Evolutionary conservation across 1,140 invertebrate species (phyloP).

Genomic region (honey bee (Apis mellifera)): Amel_HAv3.1 CM009943.2:8279001-8279500

Average conservation of each 20-base stretch:
- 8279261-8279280: constrained; percentile 31
- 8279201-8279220: constrained; percentile 33
- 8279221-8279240: constrained; percentile 25
- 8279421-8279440: neutral
- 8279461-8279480: constrained; percentile 23
- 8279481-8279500: neutral
- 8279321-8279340: constrained; percentile 29
- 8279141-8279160: neutral
- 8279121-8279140: neutral
- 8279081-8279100: too few species aligned
- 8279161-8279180: neutral
- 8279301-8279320: constrained; percentile 40
- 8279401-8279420: constrained; percentile 5
- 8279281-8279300: constrained; percentile 33
- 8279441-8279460: neutral
- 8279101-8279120: too few species aligned
- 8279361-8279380: constrained; percentile 23
- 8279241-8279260: neutral
- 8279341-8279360: constrained; percentile 31
- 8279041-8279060: too few species aligned
- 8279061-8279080: too few species aligned
- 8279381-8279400: constrained; percentile 22
- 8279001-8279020: too few species aligned
- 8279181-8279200: constrained; percentile 9
- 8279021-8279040: too few species aligned